Evolutionary conservation across 2,888 invertebrate genomes (phyloP).

Genomic region (Alsophila aescularia): DNA sequence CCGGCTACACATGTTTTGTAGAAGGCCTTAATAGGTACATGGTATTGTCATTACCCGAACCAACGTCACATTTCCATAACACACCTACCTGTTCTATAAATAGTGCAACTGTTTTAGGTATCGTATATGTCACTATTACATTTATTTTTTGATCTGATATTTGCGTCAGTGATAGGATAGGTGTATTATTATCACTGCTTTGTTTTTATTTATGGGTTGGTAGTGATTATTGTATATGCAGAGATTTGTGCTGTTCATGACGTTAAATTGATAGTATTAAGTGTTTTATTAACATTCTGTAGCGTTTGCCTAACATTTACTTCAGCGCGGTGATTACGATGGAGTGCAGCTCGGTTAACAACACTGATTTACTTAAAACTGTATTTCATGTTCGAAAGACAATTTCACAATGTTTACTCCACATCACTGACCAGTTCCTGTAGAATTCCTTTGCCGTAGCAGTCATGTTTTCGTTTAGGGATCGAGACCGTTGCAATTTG

Average conservation of each 20-base stretch:
- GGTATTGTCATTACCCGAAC: slow-evolving; percentile 46
- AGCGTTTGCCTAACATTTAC: too few species aligned
- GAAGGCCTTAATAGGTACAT: slow-evolving; percentile 44
- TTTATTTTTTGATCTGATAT: slow-evolving; percentile 7
- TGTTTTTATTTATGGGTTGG: background rate
- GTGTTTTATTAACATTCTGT: too few species aligned
- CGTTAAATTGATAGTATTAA: too few species aligned
- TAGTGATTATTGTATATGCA: too few species aligned
- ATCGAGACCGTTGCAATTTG: slow-evolving; percentile 64
- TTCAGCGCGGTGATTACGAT: too few species aligned
- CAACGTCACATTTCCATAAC: slow-evolving; percentile 29
- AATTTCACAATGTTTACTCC: slow-evolving; percentile 12
- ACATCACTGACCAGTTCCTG: slow-evolving; percentile 21
- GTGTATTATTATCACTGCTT: background rate
- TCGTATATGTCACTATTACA: slow-evolving; percentile 1
- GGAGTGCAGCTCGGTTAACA: too few species aligned
- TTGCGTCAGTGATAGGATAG: background rate
- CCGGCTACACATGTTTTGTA: slow-evolving; percentile 43
- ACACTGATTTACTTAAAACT: too few species aligned
- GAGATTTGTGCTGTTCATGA: too few species aligned
- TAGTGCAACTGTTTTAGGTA: slow-evolving; percentile 8
- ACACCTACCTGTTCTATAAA: slow-evolving; percentile 3
- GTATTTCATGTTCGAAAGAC: background rate
- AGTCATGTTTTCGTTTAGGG: slow-evolving; percentile 27
- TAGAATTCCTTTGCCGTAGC: slow-evolving; percentile 11